A percentile compares a stretch with the other conserved stretches of the same genome.
phyloP scores from a whole-genome alignment of 2,113 vertebrate species.

The Vidua chalybeata region DNA sequence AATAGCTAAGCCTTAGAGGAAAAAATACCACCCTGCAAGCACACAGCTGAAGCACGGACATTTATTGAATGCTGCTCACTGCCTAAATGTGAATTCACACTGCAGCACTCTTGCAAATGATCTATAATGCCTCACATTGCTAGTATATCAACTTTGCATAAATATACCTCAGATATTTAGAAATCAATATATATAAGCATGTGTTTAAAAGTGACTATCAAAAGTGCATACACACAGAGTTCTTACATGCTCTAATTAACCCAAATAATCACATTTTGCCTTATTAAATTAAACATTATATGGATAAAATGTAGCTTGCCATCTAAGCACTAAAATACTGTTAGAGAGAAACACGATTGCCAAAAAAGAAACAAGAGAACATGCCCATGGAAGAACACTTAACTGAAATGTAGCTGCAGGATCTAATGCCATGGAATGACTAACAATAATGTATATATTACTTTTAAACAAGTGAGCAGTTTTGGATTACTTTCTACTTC shows the following conservation, averaged over 20 bases:
- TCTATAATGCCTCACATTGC: constrained; percentile 14
- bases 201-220: constrained; percentile 45
- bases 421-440: not conserved
- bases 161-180: constrained; percentile 52
- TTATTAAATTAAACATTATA: constrained; percentile 57
- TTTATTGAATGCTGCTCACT: constrained; percentile 20
- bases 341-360: not conserved
- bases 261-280: constrained; percentile 51
- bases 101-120: constrained; percentile 26
- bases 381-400: not conserved
- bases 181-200: constrained; percentile 39
- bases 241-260: constrained; percentile 58
- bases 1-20: constrained; percentile 14
- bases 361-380: not conserved
- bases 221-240: constrained; percentile 26
- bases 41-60: not conserved
- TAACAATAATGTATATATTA: constrained; percentile 35
- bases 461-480: not conserved
- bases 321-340: constrained; percentile 23
- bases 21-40: not conserved
- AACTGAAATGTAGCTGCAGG: constrained; percentile 22
- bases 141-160: constrained; percentile 56
- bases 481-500: constrained; percentile 17
- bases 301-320: constrained; percentile 39
- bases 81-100: constrained; percentile 37